Evolutionary conservation across 2,797 vertebrate species (phyloP).

Genomic region (Argyrosomus regius): DNA sequence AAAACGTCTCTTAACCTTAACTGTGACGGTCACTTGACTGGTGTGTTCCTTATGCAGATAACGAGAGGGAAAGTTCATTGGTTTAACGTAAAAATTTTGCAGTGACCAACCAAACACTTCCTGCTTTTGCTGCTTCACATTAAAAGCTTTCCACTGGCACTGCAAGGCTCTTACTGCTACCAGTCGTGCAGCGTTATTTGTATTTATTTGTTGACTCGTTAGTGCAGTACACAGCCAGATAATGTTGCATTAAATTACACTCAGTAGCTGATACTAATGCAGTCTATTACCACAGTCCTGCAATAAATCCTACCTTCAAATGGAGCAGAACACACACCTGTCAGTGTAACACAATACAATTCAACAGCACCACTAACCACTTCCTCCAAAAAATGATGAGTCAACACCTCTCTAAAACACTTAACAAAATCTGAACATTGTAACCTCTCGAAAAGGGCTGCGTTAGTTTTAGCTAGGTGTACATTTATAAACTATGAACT

Average conservation of each 20-base stretch:
- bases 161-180: neutral
- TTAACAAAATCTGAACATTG: neutral
- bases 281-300: neutral
- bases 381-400: neutral
- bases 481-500: neutral
- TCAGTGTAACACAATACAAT: neutral
- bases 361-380: neutral
- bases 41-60: neutral
- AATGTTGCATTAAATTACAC: neutral
- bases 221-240: neutral
- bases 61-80: neutral
- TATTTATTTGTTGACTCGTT: neutral
- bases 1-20: neutral
- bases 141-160: slow-evolving; percentile 3
- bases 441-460: neutral
- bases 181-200: slow-evolving; percentile 6
- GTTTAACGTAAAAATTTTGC: neutral
- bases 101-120: neutral
- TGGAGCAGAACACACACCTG: neutral
- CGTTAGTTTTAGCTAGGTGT: neutral
- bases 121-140: slow-evolving; percentile 7
- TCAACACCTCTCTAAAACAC: neutral
- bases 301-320: neutral
- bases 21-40: neutral
- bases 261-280: neutral